These are phyloP conservation scores for Drosophila stalkeri DNA, from an alignment of 2,888 invertebrate genomes.

Conservation along the genomic window DNA sequence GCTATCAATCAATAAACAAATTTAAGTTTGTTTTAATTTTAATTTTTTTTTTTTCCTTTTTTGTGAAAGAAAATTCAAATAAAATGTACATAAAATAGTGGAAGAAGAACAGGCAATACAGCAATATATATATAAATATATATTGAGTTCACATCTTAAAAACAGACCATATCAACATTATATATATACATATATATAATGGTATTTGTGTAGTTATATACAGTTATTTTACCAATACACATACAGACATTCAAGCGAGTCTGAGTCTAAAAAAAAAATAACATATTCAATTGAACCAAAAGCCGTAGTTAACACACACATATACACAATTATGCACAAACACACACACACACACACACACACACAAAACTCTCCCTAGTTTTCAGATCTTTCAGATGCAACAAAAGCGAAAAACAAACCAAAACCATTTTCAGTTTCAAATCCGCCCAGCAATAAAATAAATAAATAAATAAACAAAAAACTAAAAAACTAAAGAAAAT, in stretches of 20 bases:
- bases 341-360: constrained; percentile 12
- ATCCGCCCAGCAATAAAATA: constrained; percentile 70
- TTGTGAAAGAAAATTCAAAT: constrained; percentile 13
- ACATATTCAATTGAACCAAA: constrained; percentile 16
- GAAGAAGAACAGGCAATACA: constrained; percentile 13
- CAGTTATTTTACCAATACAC: constrained; percentile 45
- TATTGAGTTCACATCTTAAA: constrained; percentile 59
- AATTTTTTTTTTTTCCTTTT: constrained; percentile 16
- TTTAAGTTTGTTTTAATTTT: background rate
- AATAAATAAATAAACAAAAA: background rate
- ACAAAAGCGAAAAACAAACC: constrained; percentile 32
- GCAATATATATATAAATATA: constrained; percentile 12
- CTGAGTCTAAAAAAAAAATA: background rate
- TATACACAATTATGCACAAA: background rate
- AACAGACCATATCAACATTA: constrained; percentile 74
- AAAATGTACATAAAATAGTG: constrained; percentile 52
- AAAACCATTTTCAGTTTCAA: constrained; percentile 76
- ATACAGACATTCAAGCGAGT: constrained; percentile 16
- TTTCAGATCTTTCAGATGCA: constrained; percentile 37
- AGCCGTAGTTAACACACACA: constrained; percentile 37
- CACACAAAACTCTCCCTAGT: constrained; percentile 38
- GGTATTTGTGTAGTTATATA: constrained; percentile 46
- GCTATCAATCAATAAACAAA: constrained; percentile 24
- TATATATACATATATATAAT: constrained; percentile 16
- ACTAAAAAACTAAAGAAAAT: constrained; percentile 13